Base-by-base conservation (phyloP, 2,113 vertebrate genomes). In the Propithecus coquereli region DNA sequence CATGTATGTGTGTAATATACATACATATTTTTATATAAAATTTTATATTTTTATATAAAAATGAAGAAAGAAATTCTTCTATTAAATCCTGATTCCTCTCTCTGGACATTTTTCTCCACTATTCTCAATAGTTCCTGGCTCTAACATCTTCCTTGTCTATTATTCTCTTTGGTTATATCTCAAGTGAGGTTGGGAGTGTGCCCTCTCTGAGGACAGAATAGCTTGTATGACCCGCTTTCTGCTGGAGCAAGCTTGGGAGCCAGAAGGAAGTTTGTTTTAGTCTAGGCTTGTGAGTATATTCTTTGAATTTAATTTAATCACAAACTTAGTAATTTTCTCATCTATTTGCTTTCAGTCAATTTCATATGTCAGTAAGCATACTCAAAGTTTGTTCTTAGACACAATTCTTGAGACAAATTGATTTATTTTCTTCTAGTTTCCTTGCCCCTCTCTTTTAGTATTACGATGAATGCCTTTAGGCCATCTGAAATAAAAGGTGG, bases 391-490 rank as follows among this genome's bases (percentile, higher is more conserved):
- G 85, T 86, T 90, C 91, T 94, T 93, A 93, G 81, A 86, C 40
- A 86, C 91, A 85, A 68, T 94, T 94, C 86, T 87, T 47, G 96
- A 95, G 73, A 50, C 61, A 70, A 83, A 94, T 93, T 59, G 91
- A 91, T 92, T 95, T 97, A 84, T 94, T 94, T 92, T 92, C 81
- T 93, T 79, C 77, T 81, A 59, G 57, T 40, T 87, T 80, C 63
- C 25, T 82, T 95, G 66, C 27, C 16, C 63, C 34, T 94, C 54
- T 74, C 54, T 61, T 85, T 85, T 94, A 95, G 68, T 94, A 84
- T 77, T 71, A 94, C 94, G 90, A 94, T 59, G 96, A 96, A 94
- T 95, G 81, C 81, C 94, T 97, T 95, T 68, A 96, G 91, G 91
- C 81, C 79, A 74, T 94, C 81, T 93, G 96, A 94, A 96, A 94